Evolutionary conservation across 2,113 vertebrate genomes (phyloP).

Genomic region (Progne subis): DNA sequence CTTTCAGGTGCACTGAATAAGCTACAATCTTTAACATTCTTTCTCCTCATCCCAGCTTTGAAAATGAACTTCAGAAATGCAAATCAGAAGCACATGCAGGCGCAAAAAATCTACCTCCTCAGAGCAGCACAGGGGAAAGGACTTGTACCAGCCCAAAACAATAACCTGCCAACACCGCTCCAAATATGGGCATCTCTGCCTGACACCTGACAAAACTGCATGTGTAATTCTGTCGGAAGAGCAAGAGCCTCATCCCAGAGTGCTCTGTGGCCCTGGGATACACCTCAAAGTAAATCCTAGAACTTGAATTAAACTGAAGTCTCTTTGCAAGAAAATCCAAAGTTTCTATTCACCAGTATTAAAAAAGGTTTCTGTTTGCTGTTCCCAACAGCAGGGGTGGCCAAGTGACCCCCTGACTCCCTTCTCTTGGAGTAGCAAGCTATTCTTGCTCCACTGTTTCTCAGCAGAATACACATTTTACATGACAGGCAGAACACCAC

Average conservation of each 20-base stretch:
- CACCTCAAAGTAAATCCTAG: not conserved
- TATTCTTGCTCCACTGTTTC: not conserved
- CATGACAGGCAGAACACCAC: not conserved
- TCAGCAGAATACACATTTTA: not conserved
- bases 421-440: not conserved
- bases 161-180: not conserved
- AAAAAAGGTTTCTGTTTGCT: not conserved
- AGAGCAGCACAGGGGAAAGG: not conserved
- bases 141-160: not conserved
- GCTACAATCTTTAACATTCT: not conserved
- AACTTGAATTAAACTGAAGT: not conserved
- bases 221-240: not conserved
- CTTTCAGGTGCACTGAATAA: not conserved
- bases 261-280: not conserved
- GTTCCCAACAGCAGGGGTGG: not conserved
- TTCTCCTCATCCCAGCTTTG: not conserved
- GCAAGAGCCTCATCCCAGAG: not conserved
- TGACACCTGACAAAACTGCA: not conserved
- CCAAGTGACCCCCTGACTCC: not conserved
- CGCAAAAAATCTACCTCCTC: not conserved
- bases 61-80: slow-evolving; percentile 29
- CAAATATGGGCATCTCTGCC: not conserved
- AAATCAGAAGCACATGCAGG: not conserved
- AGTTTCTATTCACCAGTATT: not conserved
- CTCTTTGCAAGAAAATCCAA: not conserved